phyloP scores from a whole-genome alignment of 2,888 invertebrate species.

The Piscicola geometra region DNA sequence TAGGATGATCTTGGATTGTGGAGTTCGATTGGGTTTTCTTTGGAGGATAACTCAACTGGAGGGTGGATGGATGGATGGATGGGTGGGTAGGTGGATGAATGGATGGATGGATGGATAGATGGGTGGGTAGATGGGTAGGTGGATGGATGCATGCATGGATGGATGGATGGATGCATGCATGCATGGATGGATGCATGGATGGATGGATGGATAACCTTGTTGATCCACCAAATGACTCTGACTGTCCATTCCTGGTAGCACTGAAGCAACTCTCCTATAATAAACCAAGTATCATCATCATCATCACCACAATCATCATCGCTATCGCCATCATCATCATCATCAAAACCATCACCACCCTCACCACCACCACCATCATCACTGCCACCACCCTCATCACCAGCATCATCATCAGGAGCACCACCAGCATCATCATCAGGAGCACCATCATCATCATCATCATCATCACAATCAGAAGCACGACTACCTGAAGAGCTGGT shows the following conservation, averaged over 20 bases:
- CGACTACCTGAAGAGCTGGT: slow-evolving; percentile 71
- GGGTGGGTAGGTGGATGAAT: background rate
- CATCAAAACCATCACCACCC: too few species aligned
- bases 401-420: too few species aligned
- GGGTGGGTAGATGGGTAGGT: slow-evolving; percentile 15
- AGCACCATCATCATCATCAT: too few species aligned
- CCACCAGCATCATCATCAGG: too few species aligned
- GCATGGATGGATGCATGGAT: slow-evolving; percentile 19
- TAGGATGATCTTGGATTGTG: slow-evolving; percentile 29
- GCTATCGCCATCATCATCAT: too few species aligned
- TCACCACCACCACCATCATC: too few species aligned
- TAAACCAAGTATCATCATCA: too few species aligned
- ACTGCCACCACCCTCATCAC: too few species aligned
- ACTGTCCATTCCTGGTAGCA: slow-evolving; percentile 91
- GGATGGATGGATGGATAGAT: slow-evolving; percentile 19
- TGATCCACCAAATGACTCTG: slow-evolving; percentile 33
- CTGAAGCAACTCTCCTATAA: slow-evolving; percentile 90
- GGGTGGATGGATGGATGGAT: slow-evolving; percentile 16
- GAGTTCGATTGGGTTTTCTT: slow-evolving; percentile 37
- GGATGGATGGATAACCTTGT: slow-evolving; percentile 14
- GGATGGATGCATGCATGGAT: slow-evolving; percentile 18
- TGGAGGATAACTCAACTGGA: slow-evolving; percentile 34
- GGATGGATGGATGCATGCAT: slow-evolving; percentile 17
- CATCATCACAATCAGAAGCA: background rate
- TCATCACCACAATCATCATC: too few species aligned